These are phyloP conservation scores for Manis javanica DNA, from an alignment of 2,797 vertebrate species.

Conservation along the genomic window DNA sequence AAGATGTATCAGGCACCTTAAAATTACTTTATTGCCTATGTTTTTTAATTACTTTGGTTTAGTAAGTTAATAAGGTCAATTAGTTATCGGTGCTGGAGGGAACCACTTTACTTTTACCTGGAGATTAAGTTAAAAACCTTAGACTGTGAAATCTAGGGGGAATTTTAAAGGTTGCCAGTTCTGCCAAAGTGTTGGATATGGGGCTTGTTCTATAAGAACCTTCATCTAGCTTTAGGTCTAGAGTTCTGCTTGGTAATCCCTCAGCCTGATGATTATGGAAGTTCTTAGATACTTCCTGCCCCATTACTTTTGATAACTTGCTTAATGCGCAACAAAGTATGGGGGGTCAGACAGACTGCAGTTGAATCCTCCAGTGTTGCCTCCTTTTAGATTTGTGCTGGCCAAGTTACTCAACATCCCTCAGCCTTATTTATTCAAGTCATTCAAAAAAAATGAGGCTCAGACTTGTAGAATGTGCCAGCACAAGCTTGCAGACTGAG, in stretches of 20 bases:
- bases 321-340: background rate
- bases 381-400: background rate
- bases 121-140: background rate
- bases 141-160: background rate
- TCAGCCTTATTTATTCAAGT: background rate
- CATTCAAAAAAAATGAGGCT: background rate
- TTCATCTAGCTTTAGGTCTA: background rate
- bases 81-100: background rate
- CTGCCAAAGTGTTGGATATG: background rate
- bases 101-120: constrained; percentile 7
- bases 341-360: background rate
- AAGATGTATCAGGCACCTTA: background rate
- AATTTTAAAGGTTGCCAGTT: background rate
- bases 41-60: background rate
- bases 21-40: background rate
- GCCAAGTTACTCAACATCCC: background rate
- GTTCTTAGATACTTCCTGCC: background rate
- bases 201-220: background rate
- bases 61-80: background rate
- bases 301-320: background rate
- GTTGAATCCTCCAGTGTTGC: background rate
- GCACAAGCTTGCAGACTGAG: background rate
- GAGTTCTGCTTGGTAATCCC: background rate
- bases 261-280: background rate
- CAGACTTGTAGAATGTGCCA: background rate